Percentiles rank a stretch among this genome's conserved stretches.
Conservation (phyloP, 1,140 invertebrate genomes). For the Apis florea region DNA sequence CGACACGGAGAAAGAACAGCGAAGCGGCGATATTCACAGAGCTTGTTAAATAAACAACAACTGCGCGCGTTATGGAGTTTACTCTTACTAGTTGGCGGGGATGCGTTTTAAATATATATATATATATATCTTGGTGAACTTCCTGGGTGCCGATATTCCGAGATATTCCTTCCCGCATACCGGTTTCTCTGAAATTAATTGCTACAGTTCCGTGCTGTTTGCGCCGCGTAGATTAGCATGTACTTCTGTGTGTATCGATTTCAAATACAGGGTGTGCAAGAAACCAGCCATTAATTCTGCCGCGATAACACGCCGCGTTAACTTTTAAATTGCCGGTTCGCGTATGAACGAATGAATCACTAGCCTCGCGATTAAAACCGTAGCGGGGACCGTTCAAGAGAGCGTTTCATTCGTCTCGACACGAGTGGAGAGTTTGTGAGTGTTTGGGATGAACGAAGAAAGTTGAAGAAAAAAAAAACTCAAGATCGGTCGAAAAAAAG, state of each 20-base stretch:
- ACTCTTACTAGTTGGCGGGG: slow-evolving; percentile 1
- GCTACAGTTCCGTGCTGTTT: slow-evolving; percentile 22
- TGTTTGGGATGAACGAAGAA: no score
- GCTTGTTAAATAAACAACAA: slow-evolving; percentile 3
- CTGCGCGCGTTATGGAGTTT: slow-evolving; percentile 15
- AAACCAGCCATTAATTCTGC: slow-evolving; percentile 17
- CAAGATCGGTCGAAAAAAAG: no score
- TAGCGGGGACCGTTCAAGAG: background rate
- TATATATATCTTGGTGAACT: slow-evolving; percentile 8
- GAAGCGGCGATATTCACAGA: background rate
- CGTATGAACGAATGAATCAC: slow-evolving; percentile 14
- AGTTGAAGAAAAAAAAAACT: no score
- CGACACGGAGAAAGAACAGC: background rate
- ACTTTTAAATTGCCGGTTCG: background rate
- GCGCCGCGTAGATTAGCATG: slow-evolving; percentile 19
- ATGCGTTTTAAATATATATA: background rate
- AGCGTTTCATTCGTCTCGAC: background rate
- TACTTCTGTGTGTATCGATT: slow-evolving; percentile 11
- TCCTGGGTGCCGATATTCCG: slow-evolving; percentile 28
- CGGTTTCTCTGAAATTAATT: slow-evolving; percentile 48
- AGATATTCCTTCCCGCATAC: slow-evolving; percentile 14
- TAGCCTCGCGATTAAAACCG: background rate
- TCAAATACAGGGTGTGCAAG: slow-evolving; percentile 9
- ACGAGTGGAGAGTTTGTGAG: no score
- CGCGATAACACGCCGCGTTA: slow-evolving; percentile 1